Percentiles rank a stretch among this genome's conserved stretches.
Conservation (phyloP, 2,797 vertebrate genomes). For the Phalloptychus januarius region DNA sequence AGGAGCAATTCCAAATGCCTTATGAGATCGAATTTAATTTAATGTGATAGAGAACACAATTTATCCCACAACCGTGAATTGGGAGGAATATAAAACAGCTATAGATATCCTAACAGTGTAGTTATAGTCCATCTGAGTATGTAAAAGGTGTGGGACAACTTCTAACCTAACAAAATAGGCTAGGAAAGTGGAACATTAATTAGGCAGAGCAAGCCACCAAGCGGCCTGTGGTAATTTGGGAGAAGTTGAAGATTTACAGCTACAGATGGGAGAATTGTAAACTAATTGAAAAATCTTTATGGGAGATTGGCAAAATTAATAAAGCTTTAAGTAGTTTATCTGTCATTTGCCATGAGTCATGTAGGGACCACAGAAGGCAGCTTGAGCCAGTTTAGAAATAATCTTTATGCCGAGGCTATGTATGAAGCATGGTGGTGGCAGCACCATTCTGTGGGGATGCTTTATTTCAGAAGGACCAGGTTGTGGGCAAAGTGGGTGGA, state of each 20-base stretch:
- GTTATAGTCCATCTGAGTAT: not conserved
- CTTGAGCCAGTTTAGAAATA: not conserved
- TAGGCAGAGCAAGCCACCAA: not conserved
- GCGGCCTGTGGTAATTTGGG: not conserved
- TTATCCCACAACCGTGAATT: not conserved
- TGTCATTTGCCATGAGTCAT: not conserved
- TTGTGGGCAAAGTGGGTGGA: not conserved
- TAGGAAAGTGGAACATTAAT: not conserved
- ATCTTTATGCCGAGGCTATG: not conserved
- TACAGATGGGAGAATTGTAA: not conserved
- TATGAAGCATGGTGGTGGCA: not conserved
- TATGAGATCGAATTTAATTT: too few relatives aligned
- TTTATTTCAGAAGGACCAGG: not conserved
- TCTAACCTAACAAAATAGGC: not conserved
- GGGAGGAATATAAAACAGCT: not conserved
- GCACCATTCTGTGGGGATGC: not conserved
- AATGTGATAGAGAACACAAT: not conserved
- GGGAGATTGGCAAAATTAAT: not conserved
- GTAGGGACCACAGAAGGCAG: not conserved
- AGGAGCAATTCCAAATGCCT: not conserved
- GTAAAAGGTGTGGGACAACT: not conserved
- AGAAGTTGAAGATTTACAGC: not conserved
- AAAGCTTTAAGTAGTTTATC: not conserved
- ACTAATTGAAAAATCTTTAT: not conserved
- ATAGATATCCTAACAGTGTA: not conserved